phyloP scores from a whole-genome alignment of 2,888 invertebrate species.

The Pseudococcus viburni region DNA sequence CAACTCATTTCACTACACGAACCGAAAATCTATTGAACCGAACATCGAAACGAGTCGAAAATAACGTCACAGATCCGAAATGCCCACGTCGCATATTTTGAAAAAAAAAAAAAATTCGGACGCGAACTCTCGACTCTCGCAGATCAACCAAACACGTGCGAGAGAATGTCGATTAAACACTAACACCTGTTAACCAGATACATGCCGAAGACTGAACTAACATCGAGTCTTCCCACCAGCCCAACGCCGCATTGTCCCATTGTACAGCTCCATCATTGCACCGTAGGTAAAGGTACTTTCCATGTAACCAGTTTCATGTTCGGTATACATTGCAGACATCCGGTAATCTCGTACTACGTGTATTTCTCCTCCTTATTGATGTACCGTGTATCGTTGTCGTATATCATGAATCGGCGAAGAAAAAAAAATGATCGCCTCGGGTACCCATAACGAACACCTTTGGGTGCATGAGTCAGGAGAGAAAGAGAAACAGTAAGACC shows the following conservation, averaged over 20 bases:
- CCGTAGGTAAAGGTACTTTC: slow-evolving; percentile 35
- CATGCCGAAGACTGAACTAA: slow-evolving; percentile 26
- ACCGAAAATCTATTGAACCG: neutral
- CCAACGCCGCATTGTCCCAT: neutral
- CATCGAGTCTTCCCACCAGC: slow-evolving; percentile 53
- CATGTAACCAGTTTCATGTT: slow-evolving; percentile 58
- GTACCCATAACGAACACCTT: slow-evolving; percentile 9
- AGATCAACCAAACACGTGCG: slow-evolving; percentile 47
- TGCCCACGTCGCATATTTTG: neutral
- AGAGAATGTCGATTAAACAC: slow-evolving; percentile 52
- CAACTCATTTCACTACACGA: slow-evolving; percentile 20
- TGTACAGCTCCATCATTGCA: slow-evolving; percentile 2
- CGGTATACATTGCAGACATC: slow-evolving; percentile 62
- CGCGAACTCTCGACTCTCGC: neutral
- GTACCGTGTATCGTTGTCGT: slow-evolving; percentile 1
- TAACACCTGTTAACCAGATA: slow-evolving; percentile 53
- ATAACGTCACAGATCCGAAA: neutral
- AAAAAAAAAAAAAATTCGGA: neutral
- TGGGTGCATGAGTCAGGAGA: neutral
- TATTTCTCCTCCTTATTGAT: slow-evolving; percentile 48
- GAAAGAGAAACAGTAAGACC: slow-evolving; percentile 1
- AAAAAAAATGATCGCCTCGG: slow-evolving; percentile 26
- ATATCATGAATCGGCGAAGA: neutral
- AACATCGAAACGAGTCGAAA: neutral
- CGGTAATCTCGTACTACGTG: slow-evolving; percentile 42